Evolutionary conservation across 2,888 invertebrate genomes (phyloP).

Genomic region (Cantharis flavilabris): DNA sequence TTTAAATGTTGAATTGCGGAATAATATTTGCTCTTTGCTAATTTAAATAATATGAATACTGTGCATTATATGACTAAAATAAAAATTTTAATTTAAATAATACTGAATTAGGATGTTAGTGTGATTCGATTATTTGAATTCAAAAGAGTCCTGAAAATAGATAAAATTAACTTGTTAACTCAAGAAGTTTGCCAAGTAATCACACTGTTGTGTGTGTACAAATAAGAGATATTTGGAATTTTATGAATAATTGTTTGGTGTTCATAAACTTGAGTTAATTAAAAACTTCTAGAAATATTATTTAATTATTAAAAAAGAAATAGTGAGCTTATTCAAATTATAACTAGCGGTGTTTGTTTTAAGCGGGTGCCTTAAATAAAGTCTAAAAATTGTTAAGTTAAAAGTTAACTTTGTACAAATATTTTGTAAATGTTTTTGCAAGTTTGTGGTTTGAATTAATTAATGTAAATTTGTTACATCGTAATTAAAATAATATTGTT

Average conservation of each 20-base stretch:
- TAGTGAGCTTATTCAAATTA: background rate
- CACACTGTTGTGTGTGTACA: background rate
- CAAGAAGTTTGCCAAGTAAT: background rate
- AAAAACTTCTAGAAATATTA: background rate
- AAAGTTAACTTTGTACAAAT: background rate
- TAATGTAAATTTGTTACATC: slow-evolving; percentile 24
- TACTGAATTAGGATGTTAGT: background rate
- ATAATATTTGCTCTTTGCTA: background rate
- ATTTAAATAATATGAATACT: background rate
- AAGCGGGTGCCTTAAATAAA: background rate
- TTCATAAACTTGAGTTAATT: background rate
- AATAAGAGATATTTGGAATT: background rate
- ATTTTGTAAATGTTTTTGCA: background rate
- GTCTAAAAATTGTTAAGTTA: background rate
- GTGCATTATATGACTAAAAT: background rate
- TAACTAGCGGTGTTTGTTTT: background rate
- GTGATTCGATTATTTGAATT: background rate
- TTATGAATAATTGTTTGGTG: background rate
- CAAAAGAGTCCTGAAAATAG: background rate
- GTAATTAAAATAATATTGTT: slow-evolving; percentile 2
- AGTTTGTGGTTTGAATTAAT: background rate
- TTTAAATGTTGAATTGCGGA: background rate
- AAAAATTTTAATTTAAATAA: background rate
- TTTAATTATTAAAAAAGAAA: background rate
- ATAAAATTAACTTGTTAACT: background rate